A percentile compares a stretch with the other conserved stretches of the same genome.
phyloP scores from a whole-genome alignment of 2,113 vertebrate species.

The Podarcis cretensis region DNA sequence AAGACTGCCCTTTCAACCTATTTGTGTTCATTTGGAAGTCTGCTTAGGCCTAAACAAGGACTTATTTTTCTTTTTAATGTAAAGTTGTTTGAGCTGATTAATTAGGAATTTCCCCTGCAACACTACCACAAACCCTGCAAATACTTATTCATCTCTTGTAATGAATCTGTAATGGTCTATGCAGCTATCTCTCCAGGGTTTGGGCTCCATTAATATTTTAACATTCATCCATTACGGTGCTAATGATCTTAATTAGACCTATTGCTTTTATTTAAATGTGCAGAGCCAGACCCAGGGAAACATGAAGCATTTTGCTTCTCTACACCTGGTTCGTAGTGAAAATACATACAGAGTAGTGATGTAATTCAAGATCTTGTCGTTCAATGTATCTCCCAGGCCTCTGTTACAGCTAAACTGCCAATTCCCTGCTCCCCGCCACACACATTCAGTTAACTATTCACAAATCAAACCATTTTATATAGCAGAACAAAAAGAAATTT shows the following conservation, averaged over 20 bases:
- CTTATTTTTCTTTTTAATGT: conserved; percentile 42
- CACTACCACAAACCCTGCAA: conserved; percentile 14
- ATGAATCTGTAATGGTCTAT: conserved; percentile 19
- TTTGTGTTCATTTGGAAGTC: background rate
- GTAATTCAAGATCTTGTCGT: no score
- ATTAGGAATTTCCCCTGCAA: background rate
- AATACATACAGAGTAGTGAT: background rate
- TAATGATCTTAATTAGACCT: background rate
- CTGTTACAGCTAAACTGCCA: no score
- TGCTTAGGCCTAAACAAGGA: background rate
- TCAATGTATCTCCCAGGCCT: no score
- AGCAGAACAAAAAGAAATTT: no score
- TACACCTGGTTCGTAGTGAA: background rate
- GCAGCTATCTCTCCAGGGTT: background rate
- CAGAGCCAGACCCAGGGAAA: background rate
- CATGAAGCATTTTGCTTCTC: background rate
- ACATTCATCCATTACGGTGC: background rate
- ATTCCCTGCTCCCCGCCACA: no score
- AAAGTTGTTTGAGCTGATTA: conserved; percentile 16
- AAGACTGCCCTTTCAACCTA: background rate
- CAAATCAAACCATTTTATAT: no score
- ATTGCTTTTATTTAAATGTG: background rate
- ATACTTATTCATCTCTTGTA: conserved; percentile 9
- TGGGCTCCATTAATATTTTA: background rate
- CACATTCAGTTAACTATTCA: no score